Base-by-base conservation (phyloP, 1,140 invertebrate species). In the Drosophila ercepeae region DNA sequence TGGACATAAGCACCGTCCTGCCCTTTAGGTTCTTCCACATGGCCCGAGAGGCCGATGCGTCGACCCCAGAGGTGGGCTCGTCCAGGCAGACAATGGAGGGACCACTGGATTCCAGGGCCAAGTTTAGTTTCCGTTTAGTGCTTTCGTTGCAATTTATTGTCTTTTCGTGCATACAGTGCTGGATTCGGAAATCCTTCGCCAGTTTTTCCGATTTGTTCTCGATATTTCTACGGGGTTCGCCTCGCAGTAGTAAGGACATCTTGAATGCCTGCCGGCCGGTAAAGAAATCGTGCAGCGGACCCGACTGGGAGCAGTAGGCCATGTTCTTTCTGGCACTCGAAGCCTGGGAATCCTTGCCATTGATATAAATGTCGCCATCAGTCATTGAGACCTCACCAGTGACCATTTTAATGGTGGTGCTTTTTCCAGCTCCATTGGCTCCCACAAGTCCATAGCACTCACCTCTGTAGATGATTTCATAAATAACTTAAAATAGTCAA, bases 381-480 rank as follows among this genome's bases (percentile, higher is more conserved):
- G 92, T 18, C 7, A 94, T 93, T 29, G 74, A 84, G 1, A 94
- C 92, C 78, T 96, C 95, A 6, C 97, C 97, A 4, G 96, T 97
- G 39, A 97, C 90, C 95, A 97, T 97, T 88, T 95, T 95, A 84
- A 97, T 97, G 4, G 95, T 96, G 4, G 95, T 95, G 1, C 96
- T 97, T 91, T 97, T 97, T 3, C 93, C 94, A 29, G 95, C 95
- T 11, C 96, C 96, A 91, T 97, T 97, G 4, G 96, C 93, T 1
- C 97, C 97, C 14, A 98, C 92, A n/a, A 98, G 92, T 5, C 97
- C 97, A 91, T 98, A 98, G 88, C 97, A 97, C 92, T 98, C 95
- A 2, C 16, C 63, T 2, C 60, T 64, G 11, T n/a, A 34, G n/a
- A 19, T 8, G 8, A 6, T 11, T 29, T 0, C 9, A 27, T 2